These are phyloP conservation scores for Notodonta ziczac DNA, from an alignment of 2,888 invertebrate genomes.

Conservation along the genomic window DNA sequence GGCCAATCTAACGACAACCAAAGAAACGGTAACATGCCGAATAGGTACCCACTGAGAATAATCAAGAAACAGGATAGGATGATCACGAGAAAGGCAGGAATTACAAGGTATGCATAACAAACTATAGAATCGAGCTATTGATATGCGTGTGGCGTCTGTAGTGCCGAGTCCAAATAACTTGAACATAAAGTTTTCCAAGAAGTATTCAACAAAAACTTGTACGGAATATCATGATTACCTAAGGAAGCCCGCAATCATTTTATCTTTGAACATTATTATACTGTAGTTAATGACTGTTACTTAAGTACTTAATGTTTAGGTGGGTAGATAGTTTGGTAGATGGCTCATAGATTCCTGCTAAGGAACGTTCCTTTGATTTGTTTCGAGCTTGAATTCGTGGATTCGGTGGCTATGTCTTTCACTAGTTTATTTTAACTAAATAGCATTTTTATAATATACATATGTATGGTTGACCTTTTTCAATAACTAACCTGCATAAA, in stretches of 20 bases:
- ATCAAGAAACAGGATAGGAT: conserved; percentile 42
- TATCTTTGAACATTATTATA: conserved; percentile 6
- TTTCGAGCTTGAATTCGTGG: no score
- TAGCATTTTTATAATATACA: no score
- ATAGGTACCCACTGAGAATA: conserved; percentile 21
- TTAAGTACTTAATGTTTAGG: not conserved
- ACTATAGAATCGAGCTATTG: conserved; percentile 50
- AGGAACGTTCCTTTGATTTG: no score
- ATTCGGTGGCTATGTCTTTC: no score
- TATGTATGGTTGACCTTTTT: no score
- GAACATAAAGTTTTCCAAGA: conserved; percentile 46
- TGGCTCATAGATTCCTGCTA: not conserved
- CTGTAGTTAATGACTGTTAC: no score
- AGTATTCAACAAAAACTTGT: conserved; percentile 37
- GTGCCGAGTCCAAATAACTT: conserved; percentile 46
- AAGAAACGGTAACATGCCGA: conserved; percentile 1
- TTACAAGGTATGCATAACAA: conserved; percentile 58
- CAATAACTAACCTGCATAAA: no score
- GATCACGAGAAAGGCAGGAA: conserved; percentile 53
- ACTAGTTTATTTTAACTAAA: no score
- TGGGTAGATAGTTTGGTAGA: not conserved
- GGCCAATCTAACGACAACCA: not conserved
- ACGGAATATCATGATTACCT: conserved; percentile 36
- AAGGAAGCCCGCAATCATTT: conserved; percentile 22
- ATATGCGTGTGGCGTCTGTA: conserved; percentile 55